These are phyloP conservation scores for Aleiodes sp. DNA, from an alignment of 1,140 invertebrate species.

Conservation along the genomic window DNA sequence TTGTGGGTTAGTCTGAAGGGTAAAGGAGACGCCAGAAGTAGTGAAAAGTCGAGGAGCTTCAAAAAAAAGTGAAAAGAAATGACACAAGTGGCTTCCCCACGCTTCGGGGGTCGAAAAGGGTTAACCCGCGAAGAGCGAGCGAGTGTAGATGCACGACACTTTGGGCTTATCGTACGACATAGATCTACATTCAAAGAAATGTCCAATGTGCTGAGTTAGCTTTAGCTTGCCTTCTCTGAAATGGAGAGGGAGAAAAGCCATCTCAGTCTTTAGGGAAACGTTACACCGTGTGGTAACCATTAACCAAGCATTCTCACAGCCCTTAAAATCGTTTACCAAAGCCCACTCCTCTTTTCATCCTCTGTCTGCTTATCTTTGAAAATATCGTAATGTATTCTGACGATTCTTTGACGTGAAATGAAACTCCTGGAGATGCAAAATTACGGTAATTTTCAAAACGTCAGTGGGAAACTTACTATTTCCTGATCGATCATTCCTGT, in stretches of 20 bases:
- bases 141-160: slow-evolving; percentile 23
- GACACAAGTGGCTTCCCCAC: background rate
- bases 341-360: background rate
- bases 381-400: background rate
- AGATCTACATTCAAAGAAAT: slow-evolving; percentile 58
- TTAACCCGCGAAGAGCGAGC: slow-evolving; percentile 9
- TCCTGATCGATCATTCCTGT: too few relatives aligned
- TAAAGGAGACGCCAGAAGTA: too few relatives aligned
- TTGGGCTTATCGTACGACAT: slow-evolving; percentile 47
- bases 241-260: background rate
- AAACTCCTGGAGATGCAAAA: too few relatives aligned
- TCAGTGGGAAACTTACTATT: too few relatives aligned
- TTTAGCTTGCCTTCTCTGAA: slow-evolving; percentile 22
- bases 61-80: slow-evolving; percentile 5
- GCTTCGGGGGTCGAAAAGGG: slow-evolving; percentile 8
- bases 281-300: slow-evolving; percentile 15
- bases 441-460: too few relatives aligned
- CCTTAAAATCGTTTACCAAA: background rate
- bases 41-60: too few relatives aligned
- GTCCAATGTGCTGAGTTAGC: slow-evolving; percentile 54
- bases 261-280: slow-evolving; percentile 9
- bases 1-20: too few relatives aligned
- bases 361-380: background rate
- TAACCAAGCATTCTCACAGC: background rate
- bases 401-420: too few relatives aligned